Conservation (phyloP, 1,140 invertebrate genomes). For the Dufourea novaeangliae region DNA sequence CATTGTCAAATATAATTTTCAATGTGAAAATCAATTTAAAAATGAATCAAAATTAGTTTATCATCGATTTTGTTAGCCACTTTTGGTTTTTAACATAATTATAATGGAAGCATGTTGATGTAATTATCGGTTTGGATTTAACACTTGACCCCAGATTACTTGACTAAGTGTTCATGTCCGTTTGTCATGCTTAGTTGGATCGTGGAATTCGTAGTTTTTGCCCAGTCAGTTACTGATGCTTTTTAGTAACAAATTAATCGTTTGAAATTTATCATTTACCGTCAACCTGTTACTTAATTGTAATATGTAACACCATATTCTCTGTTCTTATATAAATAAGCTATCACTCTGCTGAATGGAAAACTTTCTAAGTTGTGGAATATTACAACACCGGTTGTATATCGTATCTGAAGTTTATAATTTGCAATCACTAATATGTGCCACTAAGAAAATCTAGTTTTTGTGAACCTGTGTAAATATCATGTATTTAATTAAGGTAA, state of each 20-base stretch:
- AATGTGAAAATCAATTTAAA: neutral
- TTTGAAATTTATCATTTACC: neutral
- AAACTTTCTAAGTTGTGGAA: neutral
- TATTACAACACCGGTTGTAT: neutral
- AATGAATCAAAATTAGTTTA: neutral
- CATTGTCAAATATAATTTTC: neutral
- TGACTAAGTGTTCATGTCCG: conserved; percentile 62
- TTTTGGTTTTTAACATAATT: neutral
- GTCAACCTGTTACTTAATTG: neutral
- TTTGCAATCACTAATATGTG: neutral
- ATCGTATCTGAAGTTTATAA: neutral
- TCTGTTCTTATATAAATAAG: neutral
- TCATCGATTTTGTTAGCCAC: conserved; percentile 1
- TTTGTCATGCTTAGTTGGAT: conserved; percentile 66
- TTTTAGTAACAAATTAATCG: conserved; percentile 38
- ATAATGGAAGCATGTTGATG: conserved; percentile 2
- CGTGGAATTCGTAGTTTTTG: conserved; percentile 64
- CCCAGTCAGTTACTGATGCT: conserved; percentile 28
- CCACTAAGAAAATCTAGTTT: neutral
- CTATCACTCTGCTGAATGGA: neutral
- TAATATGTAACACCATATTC: neutral
- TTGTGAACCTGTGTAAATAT: neutral
- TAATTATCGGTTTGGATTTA: conserved; percentile 73
- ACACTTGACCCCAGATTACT: conserved; percentile 74
- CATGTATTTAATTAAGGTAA: neutral